Evolutionary conservation across 2,113 vertebrate genomes (phyloP), one percentile per base, ranked within the genome.

Genomic region (Centropristis striata): DNA sequence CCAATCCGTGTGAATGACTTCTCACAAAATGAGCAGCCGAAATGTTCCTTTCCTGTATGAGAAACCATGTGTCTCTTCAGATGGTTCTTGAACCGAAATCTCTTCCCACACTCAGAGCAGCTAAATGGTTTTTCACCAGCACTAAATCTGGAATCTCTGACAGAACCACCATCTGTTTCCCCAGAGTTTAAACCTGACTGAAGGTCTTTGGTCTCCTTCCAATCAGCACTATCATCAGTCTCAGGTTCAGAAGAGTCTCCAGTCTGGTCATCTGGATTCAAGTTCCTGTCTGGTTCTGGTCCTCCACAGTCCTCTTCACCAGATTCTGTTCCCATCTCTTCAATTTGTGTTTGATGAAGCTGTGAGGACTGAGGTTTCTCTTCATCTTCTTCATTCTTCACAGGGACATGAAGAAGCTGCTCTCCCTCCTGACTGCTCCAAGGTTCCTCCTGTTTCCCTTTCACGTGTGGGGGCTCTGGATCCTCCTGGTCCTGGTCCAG

Each of bases 101-200:
- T n/a, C n/a, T n/a, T n/a, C n/a, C n/a, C n/a, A n/a, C n/a, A n/a
- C n/a, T n/a, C n/a, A n/a, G 21, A 47, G 44, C 82, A 84, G 46
- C 51, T 71, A 8, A 75, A 84, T 0, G 81, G 85, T 64, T 88
- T 88, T 61, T 53, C 21, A 11, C 12, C n/a, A 20, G 46, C 3
- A 20, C 18, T 20, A 47, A 4, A n/a, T n/a, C 20, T 50, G 8
- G n/a, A 8, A 23, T 23, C n/a, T 5, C n/a, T 51, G 14, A 4
- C 41, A 42, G 41, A 4, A 1, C 9, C 37, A 39, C 12, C 37
- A 39, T 39, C 37, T 2, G 9, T 39, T 39, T 39, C 8, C 2
- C 9, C 8, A 39, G 37, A 39, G 14, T 54, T 54, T 27, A 54
- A 27, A 27, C 15, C 53, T 5, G 27, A 55, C 15, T 9, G 25